phyloP scores from a whole-genome alignment of 2,113 vertebrate species.

The Pardalotus punctatus region DNA sequence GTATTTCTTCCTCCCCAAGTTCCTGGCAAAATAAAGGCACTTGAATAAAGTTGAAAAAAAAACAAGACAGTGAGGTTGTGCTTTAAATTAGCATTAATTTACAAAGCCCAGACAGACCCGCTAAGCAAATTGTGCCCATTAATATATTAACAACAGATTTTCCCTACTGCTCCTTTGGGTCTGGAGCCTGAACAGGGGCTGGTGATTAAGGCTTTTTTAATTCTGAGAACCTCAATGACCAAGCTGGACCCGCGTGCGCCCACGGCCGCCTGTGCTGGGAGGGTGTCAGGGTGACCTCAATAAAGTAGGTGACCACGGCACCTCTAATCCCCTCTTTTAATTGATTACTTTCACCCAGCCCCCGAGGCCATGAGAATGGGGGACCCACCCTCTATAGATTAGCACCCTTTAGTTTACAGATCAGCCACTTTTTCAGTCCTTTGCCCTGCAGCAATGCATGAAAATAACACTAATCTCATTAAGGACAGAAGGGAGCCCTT shows the following conservation, averaged over 20 bases:
- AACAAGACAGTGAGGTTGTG: neutral
- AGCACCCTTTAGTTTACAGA: slow-evolving; percentile 73
- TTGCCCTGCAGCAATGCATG: slow-evolving; percentile 64
- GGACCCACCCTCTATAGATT: slow-evolving; percentile 66
- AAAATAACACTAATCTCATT: slow-evolving; percentile 75
- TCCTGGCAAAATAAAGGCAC: neutral
- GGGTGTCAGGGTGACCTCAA: slow-evolving; percentile 37
- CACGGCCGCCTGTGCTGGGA: neutral
- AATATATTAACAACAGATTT: slow-evolving; percentile 47
- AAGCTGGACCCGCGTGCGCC: neutral
- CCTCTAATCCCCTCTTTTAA: slow-evolving; percentile 68
- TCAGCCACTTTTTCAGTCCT: slow-evolving; percentile 57
- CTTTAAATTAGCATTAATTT: slow-evolving; percentile 53
- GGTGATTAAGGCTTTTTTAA: neutral
- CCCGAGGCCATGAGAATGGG: slow-evolving; percentile 47
- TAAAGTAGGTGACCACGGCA: slow-evolving; percentile 47
- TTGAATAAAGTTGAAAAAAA: neutral
- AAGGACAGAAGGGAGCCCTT: slow-evolving; percentile 71
- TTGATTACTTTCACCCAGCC: slow-evolving; percentile 60
- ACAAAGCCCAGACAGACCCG: slow-evolving; percentile 18
- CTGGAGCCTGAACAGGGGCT: neutral
- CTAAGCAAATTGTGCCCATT: slow-evolving; percentile 48
- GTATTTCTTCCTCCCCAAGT: neutral
- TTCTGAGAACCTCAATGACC: neutral
- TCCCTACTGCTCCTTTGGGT: slow-evolving; percentile 22